phyloP scores from a whole-genome alignment of 2,888 invertebrate genomes.

The Trileptium ribeirensis region DNA sequence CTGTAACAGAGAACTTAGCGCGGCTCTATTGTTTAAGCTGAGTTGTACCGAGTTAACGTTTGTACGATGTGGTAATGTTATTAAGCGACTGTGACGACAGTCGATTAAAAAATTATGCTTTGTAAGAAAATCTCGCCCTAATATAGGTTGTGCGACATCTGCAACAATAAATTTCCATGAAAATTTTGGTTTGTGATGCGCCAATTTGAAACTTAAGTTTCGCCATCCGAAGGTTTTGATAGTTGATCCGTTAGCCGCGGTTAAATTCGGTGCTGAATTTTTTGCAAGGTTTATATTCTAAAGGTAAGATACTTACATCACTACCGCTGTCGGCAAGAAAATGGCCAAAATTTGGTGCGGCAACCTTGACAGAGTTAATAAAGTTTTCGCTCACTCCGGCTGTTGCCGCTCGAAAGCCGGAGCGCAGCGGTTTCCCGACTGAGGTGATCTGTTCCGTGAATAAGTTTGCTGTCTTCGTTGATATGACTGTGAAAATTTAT shows the following conservation, averaged over 20 bases:
- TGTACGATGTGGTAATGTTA: background rate
- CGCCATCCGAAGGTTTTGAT: background rate
- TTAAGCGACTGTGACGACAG: background rate
- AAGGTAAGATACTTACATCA: background rate
- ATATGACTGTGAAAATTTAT: background rate
- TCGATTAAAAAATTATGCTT: background rate
- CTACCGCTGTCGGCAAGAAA: constrained; percentile 3
- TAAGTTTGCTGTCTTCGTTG: background rate
- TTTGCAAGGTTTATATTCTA: background rate
- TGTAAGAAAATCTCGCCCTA: background rate
- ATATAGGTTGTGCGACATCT: background rate
- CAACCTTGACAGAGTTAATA: background rate
- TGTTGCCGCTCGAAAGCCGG: background rate
- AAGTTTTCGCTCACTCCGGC: background rate
- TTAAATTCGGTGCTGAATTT: background rate
- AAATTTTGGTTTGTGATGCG: background rate
- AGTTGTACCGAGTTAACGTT: background rate
- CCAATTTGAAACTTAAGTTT: background rate
- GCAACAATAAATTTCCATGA: background rate
- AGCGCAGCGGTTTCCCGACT: background rate
- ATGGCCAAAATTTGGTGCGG: background rate
- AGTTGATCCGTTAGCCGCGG: background rate
- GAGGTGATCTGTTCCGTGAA: background rate
- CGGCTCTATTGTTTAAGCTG: background rate
- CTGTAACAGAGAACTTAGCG: background rate